Evolutionary conservation across 2,113 vertebrate species (phyloP).

Genomic region (Rhagologus leucostigma): DNA sequence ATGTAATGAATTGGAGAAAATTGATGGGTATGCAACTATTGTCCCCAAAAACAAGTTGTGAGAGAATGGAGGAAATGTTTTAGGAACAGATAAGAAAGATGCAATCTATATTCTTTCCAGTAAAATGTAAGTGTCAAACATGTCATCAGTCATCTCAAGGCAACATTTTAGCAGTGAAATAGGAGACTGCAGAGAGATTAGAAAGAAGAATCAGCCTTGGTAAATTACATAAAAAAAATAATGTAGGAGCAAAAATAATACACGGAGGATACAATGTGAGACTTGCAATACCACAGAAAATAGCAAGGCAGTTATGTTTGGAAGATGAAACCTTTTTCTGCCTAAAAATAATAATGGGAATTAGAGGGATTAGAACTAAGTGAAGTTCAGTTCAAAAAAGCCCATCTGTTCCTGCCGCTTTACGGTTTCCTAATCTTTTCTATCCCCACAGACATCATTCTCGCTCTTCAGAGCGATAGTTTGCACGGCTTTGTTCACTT

Average conservation of each 20-base stretch:
- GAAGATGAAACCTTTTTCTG: not conserved
- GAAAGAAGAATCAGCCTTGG: constrained; percentile 13
- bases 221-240: constrained; percentile 4
- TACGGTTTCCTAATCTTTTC: not conserved
- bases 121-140: constrained; percentile 54
- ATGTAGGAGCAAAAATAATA: not conserved
- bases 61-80: not conserved
- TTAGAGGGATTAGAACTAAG: not conserved
- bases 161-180: constrained; percentile 27
- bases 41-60: constrained; percentile 18
- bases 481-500: not conserved
- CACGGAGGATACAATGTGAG: not conserved
- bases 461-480: not conserved
- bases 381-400: not conserved
- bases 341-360: not conserved
- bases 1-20: constrained; percentile 67
- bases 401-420: not conserved
- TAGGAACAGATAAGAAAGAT: constrained; percentile 23
- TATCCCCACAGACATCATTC: not conserved
- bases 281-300: not conserved
- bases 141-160: constrained; percentile 32
- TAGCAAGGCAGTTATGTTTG: not conserved
- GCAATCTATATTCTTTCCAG: constrained; percentile 34
- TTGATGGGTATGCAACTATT: constrained; percentile 33
- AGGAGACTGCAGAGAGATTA: constrained; percentile 37